Evolutionary conservation across 2,888 invertebrate species (phyloP), one percentile per base, ranked within the genome.

Genomic region (Tinea trinotella): DNA sequence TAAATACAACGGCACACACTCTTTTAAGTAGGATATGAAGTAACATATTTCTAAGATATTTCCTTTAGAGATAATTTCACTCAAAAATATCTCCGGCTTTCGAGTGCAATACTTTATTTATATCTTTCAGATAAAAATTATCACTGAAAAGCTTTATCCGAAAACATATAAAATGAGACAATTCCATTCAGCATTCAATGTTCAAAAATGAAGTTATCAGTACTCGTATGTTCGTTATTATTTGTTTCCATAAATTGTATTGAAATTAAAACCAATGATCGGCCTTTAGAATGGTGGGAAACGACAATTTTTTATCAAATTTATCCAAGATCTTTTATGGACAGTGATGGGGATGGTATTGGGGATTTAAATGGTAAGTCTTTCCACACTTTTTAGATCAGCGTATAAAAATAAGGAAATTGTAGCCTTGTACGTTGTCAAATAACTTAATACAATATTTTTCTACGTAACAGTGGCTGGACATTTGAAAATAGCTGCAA

Each of bases 251-350:
- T 15, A n/a, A 52, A 22, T 24, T 24, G 50, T 24, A 62, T 65
- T 1, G 30, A 49, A 18, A 10, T 34, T n/a, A 53, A 20, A 3
- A 57, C 61, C 24, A 58, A 62, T 3, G 64, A 68, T 15, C 66
- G 60, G 34, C 75, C 77, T 3, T 59, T 77, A 2, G 87, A 88
- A 57, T 96, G 96, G 96, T 95, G 93, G 91, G 89, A 92, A 63
- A 90, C 89, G 7, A 89, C 91, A 1, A 87, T 90, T 10, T 88
- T 93, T 63, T 96, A 96, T 74, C 93, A 95, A 70, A 90, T 94
- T 52, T 93, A 93, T 67, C 91, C 93, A 0, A 88, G 92, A 61
- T 93, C 94, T 3, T 96, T 93, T 74, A 89, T 89, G 72, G 96
- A 97, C 68, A 90, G 91, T 55, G 76, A 93, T 66, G 91, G 90